Evolutionary conservation across 2,113 vertebrate genomes (phyloP).

Genomic region (Sarotherodon lohbergeri): DNA sequence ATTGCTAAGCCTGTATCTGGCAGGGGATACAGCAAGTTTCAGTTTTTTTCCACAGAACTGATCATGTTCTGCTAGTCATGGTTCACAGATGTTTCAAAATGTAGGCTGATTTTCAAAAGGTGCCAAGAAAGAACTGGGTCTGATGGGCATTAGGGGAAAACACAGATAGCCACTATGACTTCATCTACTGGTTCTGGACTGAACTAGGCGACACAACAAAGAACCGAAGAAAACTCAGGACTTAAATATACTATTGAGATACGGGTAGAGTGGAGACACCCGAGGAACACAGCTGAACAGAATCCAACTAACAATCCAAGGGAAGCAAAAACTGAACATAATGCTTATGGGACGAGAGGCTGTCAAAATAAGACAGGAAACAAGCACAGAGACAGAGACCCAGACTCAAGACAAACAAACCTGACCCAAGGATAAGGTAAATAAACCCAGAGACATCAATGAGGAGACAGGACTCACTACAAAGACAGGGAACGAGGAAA

Average conservation of each 20-base stretch:
- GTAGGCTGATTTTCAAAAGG: background rate
- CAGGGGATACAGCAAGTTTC: background rate
- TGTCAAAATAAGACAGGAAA: no score
- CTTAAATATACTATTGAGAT: background rate
- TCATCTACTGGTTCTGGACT: background rate
- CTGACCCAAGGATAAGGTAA: no score
- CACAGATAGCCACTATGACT: background rate
- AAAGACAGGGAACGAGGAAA: no score
- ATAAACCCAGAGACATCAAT: no score
- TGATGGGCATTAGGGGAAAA: rapidly evolving
- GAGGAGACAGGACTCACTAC: no score
- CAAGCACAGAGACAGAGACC: no score
- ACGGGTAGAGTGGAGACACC: background rate
- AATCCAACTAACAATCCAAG: no score
- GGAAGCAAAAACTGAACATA: no score
- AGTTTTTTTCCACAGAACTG: background rate
- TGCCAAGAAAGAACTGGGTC: background rate
- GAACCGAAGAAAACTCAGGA: background rate
- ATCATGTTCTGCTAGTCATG: background rate
- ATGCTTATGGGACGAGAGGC: no score
- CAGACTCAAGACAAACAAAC: no score
- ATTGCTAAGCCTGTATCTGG: background rate
- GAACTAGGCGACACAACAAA: background rate
- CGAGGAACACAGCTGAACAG: background rate
- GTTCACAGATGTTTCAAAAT: background rate